phyloP scores from a whole-genome alignment of 2,797 vertebrate species.

The Syngnathus rostellatus region DNA sequence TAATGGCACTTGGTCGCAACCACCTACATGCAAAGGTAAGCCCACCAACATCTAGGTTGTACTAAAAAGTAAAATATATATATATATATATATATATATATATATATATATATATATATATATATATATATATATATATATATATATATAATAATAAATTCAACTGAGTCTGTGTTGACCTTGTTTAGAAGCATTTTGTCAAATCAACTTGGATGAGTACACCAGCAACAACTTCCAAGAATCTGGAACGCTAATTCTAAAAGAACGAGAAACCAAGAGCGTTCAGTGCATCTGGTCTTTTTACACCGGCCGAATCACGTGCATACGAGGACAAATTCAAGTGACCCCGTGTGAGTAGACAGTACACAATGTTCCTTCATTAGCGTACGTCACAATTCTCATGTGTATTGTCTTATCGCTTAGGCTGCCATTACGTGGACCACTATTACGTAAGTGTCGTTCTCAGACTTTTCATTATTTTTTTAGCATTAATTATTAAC shows the following conservation, averaged over 20 bases:
- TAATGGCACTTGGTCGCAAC: conserved; percentile 15
- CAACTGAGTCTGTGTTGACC: neutral
- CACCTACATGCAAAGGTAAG: conserved; percentile 38
- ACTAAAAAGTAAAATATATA: neutral
- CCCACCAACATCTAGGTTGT: neutral
- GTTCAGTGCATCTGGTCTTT: neutral
- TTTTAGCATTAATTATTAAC: neutral
- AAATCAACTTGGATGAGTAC: neutral
- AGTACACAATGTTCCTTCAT: neutral
- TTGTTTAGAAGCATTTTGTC: conserved; percentile 1
- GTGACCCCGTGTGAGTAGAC: neutral
- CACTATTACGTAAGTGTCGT: neutral
- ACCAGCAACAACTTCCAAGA: neutral
- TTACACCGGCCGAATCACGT: neutral
- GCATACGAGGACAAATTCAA: neutral
- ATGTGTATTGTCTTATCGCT: neutral
- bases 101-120: no score
- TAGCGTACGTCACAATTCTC: neutral
- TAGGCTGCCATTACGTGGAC: neutral
- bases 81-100: no score
- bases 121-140: no score
- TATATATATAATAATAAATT: neutral
- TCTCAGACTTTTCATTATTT: neutral
- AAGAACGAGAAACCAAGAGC: neutral
- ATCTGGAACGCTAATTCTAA: conserved; percentile 1